Evolutionary conservation across 1,140 invertebrate genomes (phyloP), one percentile per base, ranked within the genome.

Genomic region (Rhyacophila brunnea): DNA sequence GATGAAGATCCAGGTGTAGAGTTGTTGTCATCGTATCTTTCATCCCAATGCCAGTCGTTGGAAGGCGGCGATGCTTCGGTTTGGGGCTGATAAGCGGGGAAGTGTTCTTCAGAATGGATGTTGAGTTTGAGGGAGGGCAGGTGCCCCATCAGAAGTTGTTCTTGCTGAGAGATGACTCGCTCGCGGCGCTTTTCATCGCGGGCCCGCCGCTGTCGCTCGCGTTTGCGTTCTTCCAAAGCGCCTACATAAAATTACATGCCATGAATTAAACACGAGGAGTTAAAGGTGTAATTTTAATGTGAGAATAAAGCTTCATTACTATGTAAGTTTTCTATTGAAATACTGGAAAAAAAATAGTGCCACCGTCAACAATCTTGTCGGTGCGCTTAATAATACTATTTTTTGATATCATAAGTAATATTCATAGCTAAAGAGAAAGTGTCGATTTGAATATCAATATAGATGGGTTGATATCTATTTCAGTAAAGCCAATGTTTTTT

Each of bases 111-210:
- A 1, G 85, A 88, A 51, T 82, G 81, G 19, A 87, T 78, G 64
- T 82, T 79, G 6, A 87, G 79, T 50, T 80, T 78, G 35, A 81
- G 80, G 13, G 70, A 69, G 20, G 78, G 79, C 62, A 82, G 82
- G 68, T 80, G 83, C 40, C 88, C 88, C 78, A 88, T 82, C 66
- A 80, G 82, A 47, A 82, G 82, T 60, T 87, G 87, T 69, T 90
- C 88, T 61, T 88, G 83, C 58, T 84, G 83, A 13, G 81, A 83
- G 35, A 91, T 90, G 38, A 84, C 81, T 58, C 81, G 86, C 61
- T 91, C 88, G 14, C 87, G 75, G 44, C 81, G 81, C 42, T 80
- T 82, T 68, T 94, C 91, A 18, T 90, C 85, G 10, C 83, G 76
- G 35, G 83, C 84, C 28, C 84, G 79, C 14, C 81, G 82, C 58